Evolutionary conservation across 1,140 invertebrate genomes (phyloP).

Genomic region (Meloidogyne exigua): DNA sequence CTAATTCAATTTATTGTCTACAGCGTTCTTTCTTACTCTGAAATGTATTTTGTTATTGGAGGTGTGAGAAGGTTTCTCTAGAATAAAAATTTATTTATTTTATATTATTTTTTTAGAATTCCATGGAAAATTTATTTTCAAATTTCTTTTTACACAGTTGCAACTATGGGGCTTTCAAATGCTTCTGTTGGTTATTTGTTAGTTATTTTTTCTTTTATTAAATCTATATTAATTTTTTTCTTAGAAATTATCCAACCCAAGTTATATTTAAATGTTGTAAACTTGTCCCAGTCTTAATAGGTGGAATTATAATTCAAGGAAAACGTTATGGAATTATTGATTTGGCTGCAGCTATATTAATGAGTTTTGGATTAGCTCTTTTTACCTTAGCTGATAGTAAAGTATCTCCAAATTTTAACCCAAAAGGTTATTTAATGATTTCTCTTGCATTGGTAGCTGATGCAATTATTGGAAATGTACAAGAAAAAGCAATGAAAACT

Average conservation of each 20-base stretch:
- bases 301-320: slow-evolving; percentile 48
- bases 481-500: slow-evolving; percentile 87
- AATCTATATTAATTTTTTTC: slow-evolving; percentile 15
- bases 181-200: slow-evolving; percentile 83
- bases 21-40: slow-evolving; percentile 76
- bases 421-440: slow-evolving; percentile 79
- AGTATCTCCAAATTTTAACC: slow-evolving; percentile 82
- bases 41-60: slow-evolving; percentile 71
- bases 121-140: slow-evolving; percentile 78
- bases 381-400: slow-evolving; percentile 88
- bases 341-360: slow-evolving; percentile 67
- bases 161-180: slow-evolving; percentile 93
- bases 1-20: slow-evolving; percentile 86
- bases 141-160: slow-evolving; percentile 81
- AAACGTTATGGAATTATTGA: slow-evolving; percentile 44
- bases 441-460: slow-evolving; percentile 82
- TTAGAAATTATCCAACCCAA: slow-evolving; percentile 81
- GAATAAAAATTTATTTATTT: neutral
- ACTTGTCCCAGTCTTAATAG: slow-evolving; percentile 77
- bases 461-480: slow-evolving; percentile 89
- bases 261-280: slow-evolving; percentile 95
- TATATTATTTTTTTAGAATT: slow-evolving; percentile 70
- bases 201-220: slow-evolving; percentile 7
- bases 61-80: slow-evolving; percentile 71
- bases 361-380: slow-evolving; percentile 85